Evolutionary conservation across 2,888 invertebrate species (phyloP), one percentile per base, ranked within the genome.

Genomic region (Amphipoea oculea): DNA sequence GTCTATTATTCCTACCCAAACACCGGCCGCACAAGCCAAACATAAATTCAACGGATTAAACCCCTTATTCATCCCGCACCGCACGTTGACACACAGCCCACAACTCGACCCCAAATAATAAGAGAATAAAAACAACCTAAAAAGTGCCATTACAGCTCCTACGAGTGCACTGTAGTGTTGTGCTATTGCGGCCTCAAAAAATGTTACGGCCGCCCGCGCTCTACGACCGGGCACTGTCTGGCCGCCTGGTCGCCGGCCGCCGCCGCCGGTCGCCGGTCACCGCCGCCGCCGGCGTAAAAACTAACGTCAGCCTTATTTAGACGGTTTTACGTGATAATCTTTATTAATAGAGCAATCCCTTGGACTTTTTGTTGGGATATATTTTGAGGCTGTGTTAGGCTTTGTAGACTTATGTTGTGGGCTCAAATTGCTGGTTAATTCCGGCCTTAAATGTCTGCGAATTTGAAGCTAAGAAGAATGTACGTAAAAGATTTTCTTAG

Each of bases 301-400:
- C 81, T 65, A 77, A 82, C 78, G 69, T 67, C n/a, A 36, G 62
- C 69, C 65, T 76, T 81, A 82, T 86, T 84, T 79, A 82, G 76
- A 62, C 42, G 76, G 74, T 79, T 83, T 83, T 72, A 45, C 69
- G 63, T 78, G 73, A 83, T 89, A 87, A 89, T 89, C 83, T 83
- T 89, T 88, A 87, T 85, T 83, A 85, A 89, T 87, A 87, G 89
- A 79, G 80, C 73, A 51, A 81, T 81, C 74, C 70, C 67, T 66
- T 63, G 70, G 70, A 72, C 69, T 78, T 88, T 83, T 88, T 88
- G 83, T 71, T 74, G 57, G 54, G 65, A 86, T 79, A 57, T 72
- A 84, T 73, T 71, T 82, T 76, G 78, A 70, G 78, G 76, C 73
- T 51, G 66, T 70, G 72, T 66, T 85, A 69, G 81, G 81, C 81